These are phyloP conservation scores for Arge pagana DNA, from an alignment of 2,888 invertebrate species.

Conservation along the genomic window DNA sequence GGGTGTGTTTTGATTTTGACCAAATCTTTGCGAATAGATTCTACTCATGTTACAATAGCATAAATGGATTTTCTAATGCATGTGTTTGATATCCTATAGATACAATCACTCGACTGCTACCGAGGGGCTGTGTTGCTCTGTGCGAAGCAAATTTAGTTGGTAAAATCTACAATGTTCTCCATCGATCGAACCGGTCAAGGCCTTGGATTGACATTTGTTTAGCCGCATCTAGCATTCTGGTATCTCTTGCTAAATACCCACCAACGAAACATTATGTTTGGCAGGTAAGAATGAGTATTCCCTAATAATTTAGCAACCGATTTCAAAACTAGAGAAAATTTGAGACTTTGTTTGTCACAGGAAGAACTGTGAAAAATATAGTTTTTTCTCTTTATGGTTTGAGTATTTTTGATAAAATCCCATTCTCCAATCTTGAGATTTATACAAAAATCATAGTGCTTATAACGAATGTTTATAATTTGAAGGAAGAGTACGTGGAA, in stretches of 20 bases:
- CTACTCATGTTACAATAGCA: not conserved
- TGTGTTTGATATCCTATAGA: constrained; percentile 46
- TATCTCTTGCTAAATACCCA: constrained; percentile 70
- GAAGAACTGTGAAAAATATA: no score
- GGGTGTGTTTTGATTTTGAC: constrained; percentile 43
- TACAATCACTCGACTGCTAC: constrained; percentile 55
- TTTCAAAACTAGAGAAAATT: no score
- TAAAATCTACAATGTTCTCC: constrained; percentile 54
- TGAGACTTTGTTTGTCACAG: no score
- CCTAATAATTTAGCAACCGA: no score
- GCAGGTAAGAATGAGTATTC: constrained; percentile 60
- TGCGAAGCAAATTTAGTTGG: constrained; percentile 50
- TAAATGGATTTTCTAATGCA: constrained; percentile 2
- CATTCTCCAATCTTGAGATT: not conserved
- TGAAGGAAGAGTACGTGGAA: constrained; percentile 64
- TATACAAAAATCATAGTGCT: no score
- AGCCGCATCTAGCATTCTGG: constrained; percentile 64
- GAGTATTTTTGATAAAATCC: not conserved
- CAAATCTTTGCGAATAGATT: constrained; percentile 3
- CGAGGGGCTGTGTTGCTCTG: constrained; percentile 46
- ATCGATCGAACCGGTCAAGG: constrained; percentile 62
- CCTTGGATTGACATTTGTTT: constrained; percentile 66
- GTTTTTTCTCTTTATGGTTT: no score
- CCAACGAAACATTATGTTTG: constrained; percentile 67
- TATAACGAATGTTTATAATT: not conserved